Conservation (phyloP, 1,140 invertebrate species). For the Drosophila bocqueti region DNA sequence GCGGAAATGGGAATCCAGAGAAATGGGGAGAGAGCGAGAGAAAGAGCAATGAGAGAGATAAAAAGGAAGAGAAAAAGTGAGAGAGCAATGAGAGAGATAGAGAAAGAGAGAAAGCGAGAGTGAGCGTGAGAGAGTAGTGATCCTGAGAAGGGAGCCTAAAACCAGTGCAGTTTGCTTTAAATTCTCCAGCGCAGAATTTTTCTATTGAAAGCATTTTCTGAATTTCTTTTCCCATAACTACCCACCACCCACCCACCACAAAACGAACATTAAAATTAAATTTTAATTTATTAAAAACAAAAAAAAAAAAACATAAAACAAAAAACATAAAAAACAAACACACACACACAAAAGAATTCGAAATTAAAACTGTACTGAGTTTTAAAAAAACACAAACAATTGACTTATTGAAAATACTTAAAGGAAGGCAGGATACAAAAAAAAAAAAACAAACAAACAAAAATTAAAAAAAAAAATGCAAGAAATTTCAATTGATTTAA, state of each 20-base stretch:
- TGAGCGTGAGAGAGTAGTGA: background rate
- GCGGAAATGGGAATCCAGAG: constrained; percentile 25
- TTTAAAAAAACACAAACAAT: constrained; percentile 37
- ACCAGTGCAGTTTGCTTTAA: constrained; percentile 80
- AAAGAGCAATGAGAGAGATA: constrained; percentile 6
- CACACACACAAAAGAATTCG: constrained; percentile 31
- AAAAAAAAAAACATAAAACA: constrained; percentile 2
- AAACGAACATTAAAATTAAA: constrained; percentile 50
- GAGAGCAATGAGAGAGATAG: background rate
- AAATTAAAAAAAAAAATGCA: background rate
- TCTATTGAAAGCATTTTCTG: constrained; percentile 67
- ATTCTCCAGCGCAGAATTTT: constrained; percentile 66
- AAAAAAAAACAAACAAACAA: background rate
- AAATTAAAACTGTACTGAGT: constrained; percentile 61
- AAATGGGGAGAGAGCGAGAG: background rate
- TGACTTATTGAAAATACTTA: constrained; percentile 31
- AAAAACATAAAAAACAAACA: constrained; percentile 4
- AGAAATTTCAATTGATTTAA: constrained; percentile 68
- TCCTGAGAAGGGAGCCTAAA: constrained; percentile 34
- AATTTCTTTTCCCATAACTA: constrained; percentile 43
- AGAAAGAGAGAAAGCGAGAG: background rate
- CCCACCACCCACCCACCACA: constrained; percentile 6
- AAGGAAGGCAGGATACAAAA: constrained; percentile 1
- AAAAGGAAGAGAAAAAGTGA: background rate
- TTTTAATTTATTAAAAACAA: constrained; percentile 48